These are phyloP conservation scores for Bombus terrestris DNA, from an alignment of 1,140 invertebrate species.

Conservation along the genomic window DNA sequence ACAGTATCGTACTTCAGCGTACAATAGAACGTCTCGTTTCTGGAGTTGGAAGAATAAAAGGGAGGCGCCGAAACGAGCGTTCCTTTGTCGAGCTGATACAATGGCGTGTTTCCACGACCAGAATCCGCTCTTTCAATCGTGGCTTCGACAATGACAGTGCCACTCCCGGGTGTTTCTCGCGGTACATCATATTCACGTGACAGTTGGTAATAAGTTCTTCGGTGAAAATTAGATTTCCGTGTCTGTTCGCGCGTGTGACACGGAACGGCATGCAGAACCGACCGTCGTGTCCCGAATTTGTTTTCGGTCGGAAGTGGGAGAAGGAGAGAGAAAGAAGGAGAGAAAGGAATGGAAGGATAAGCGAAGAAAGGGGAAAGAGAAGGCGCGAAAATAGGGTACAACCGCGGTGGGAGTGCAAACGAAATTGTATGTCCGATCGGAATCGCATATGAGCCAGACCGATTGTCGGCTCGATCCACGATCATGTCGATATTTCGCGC, in stretches of 20 bases:
- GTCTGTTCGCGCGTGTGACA: conserved; percentile 74
- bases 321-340: not conserved
- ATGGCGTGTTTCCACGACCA: not conserved
- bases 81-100: not conserved
- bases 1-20: not conserved
- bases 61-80: not conserved
- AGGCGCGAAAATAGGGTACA: conserved; percentile 53
- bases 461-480: conserved; percentile 6
- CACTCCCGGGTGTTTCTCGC: not conserved
- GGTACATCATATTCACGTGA: conserved; percentile 31
- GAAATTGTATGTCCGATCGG: conserved; percentile 55
- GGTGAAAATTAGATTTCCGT: conserved; percentile 80
- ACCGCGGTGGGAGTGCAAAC: conserved; percentile 55
- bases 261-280: conserved; percentile 76
- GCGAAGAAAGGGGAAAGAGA: conserved; percentile 35
- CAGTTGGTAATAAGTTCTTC: conserved; percentile 61
- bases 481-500: conserved; percentile 50
- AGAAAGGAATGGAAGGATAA: not conserved
- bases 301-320: conserved; percentile 60
- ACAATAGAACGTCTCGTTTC: not conserved
- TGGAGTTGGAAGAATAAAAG: not conserved
- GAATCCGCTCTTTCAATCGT: not conserved
- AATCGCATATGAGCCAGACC: conserved; percentile 66
- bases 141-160: not conserved
- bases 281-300: conserved; percentile 75